These are phyloP conservation scores for Artemia sinica DNA, from an alignment of 2,888 invertebrate species.

Conservation along the genomic window DNA sequence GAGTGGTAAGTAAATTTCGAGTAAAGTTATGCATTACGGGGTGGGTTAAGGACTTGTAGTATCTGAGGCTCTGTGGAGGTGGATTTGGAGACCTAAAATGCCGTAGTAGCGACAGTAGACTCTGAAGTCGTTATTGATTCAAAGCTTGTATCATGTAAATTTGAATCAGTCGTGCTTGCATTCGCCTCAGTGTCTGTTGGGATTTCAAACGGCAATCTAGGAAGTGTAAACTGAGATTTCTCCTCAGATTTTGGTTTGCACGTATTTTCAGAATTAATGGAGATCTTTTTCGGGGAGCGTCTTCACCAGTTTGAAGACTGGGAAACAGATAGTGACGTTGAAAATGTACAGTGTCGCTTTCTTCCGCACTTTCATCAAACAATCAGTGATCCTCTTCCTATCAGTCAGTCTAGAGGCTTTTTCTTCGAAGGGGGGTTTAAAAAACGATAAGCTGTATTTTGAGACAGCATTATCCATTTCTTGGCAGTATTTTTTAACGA, in stretches of 20 bases:
- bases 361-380: conserved; percentile 2
- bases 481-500: no score
- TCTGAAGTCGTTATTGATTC: neutral
- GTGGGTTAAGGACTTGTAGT: neutral
- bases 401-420: no score
- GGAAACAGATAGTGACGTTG: neutral
- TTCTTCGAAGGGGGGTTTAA: no score
- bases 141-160: neutral
- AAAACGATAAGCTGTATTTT: no score
- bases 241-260: neutral
- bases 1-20: conserved; percentile 46
- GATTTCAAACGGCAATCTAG: neutral
- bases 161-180: neutral
- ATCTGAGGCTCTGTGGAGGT: no score
- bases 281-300: neutral
- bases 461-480: no score
- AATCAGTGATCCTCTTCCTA: neutral
- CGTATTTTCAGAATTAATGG: conserved; percentile 12
- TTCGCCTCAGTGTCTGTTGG: conserved; percentile 7
- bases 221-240: neutral
- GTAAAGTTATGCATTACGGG: neutral
- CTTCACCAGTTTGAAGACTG: neutral
- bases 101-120: no score
- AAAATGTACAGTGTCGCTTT: neutral
- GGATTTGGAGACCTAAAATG: no score